Percentiles rank a stretch among this genome's conserved stretches.
phyloP scores from a whole-genome alignment of 1,140 invertebrate species.

The Steinernema feltiae region DNA sequence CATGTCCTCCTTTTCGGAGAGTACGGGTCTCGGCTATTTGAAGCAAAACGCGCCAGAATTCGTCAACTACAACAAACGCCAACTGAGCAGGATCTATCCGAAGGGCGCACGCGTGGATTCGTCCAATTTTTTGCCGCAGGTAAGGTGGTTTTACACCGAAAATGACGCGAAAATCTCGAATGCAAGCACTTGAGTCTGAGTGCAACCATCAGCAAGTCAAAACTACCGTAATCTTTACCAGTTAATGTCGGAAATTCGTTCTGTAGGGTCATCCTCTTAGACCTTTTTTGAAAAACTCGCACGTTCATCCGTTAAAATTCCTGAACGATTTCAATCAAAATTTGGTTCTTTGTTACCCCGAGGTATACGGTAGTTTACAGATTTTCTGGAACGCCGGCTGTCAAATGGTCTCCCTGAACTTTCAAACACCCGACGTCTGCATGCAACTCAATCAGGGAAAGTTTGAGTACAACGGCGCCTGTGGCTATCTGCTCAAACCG shows the following conservation, averaged over 20 bases:
- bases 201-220: too few species aligned
- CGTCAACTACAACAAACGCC: slow-evolving; percentile 98
- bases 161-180: too few species aligned
- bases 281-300: too few species aligned
- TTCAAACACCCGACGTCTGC: slow-evolving; percentile 95
- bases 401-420: slow-evolving; percentile 99
- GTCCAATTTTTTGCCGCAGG: slow-evolving; percentile 98
- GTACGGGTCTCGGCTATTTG: slow-evolving; percentile 83
- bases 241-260: too few species aligned
- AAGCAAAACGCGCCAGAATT: slow-evolving; percentile 94
- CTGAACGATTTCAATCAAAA: too few species aligned
- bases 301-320: too few species aligned
- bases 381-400: slow-evolving; percentile 99
- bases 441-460: slow-evolving; percentile 99
- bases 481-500: slow-evolving; percentile 92
- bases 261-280: too few species aligned
- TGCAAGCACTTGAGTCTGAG: too few species aligned
- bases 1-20: slow-evolving; percentile 98
- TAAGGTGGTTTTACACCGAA: too few species aligned
- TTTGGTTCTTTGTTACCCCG: too few species aligned
- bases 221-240: too few species aligned
- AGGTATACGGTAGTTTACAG: too few species aligned
- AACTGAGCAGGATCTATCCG: slow-evolving; percentile 97
- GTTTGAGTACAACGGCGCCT: slow-evolving; percentile 99
- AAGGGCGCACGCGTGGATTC: slow-evolving; percentile 96